A percentile compares a stretch with the other conserved stretches of the same genome.
phyloP scores from a whole-genome alignment of 2,113 vertebrate species.

The Channa maculata region DNA sequence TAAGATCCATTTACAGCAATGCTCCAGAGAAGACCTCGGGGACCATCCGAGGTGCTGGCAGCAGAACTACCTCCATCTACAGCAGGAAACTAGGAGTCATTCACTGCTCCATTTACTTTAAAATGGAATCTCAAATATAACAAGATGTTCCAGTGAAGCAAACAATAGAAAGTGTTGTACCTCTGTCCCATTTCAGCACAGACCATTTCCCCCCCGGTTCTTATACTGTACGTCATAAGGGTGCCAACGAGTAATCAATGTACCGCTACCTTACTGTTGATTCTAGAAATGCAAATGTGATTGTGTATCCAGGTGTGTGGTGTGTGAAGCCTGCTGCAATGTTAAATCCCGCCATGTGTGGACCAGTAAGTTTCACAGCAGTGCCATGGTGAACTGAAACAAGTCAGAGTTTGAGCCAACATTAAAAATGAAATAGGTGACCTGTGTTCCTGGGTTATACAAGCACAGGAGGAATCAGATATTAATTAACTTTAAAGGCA shows the following conservation, averaged over 20 bases:
- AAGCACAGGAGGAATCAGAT: slow-evolving; percentile 51
- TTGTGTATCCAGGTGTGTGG: slow-evolving; percentile 31
- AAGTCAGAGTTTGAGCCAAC: slow-evolving; percentile 1
- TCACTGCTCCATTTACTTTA: slow-evolving; percentile 77
- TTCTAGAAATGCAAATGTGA: slow-evolving; percentile 37
- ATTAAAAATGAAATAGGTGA: slow-evolving; percentile 52
- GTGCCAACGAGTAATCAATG: slow-evolving; percentile 36
- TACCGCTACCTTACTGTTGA: slow-evolving; percentile 42
- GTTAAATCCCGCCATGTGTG: slow-evolving; percentile 57
- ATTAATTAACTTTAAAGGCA: slow-evolving; percentile 66
- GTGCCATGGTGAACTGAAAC: slow-evolving; percentile 17
- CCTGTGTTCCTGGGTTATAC: slow-evolving; percentile 44
- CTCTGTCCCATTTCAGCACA: slow-evolving; percentile 48
- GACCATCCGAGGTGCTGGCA: slow-evolving; percentile 58
- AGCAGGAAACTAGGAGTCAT: slow-evolving; percentile 58
- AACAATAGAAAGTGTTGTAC: slow-evolving; percentile 49
- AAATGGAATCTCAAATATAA: slow-evolving; percentile 74
- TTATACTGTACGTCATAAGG: slow-evolving; percentile 32
- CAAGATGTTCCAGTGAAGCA: slow-evolving; percentile 55
- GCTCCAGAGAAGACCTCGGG: slow-evolving; percentile 53
- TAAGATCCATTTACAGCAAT: slow-evolving; percentile 65
- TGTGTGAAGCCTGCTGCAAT: slow-evolving; percentile 21
- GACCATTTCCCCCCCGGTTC: slow-evolving; percentile 56
- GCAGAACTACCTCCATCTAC: slow-evolving; percentile 52
- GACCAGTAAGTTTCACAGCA: slow-evolving; percentile 47